phyloP scores from a whole-genome alignment of 1,140 invertebrate genomes.

The Zaprionus kolodkinae region DNA sequence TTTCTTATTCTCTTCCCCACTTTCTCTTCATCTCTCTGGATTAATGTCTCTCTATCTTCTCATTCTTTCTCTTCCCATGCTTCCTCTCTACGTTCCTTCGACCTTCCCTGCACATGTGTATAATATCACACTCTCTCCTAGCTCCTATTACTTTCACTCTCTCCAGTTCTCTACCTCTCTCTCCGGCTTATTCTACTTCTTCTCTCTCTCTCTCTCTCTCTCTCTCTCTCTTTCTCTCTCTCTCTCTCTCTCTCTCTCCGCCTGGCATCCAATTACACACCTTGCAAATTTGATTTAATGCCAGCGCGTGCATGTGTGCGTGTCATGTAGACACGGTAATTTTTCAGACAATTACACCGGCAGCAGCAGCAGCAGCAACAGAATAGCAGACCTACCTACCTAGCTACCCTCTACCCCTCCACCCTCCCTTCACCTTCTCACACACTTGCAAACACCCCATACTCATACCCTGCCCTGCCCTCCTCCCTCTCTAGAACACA shows the following conservation, averaged over 20 bases:
- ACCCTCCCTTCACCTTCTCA: background rate
- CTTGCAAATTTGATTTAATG: constrained; percentile 71
- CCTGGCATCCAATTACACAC: constrained; percentile 31
- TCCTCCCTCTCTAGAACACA: constrained; percentile 25
- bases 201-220: background rate
- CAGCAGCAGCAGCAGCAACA: background rate
- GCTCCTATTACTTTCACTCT: background rate
- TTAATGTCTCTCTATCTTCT: background rate
- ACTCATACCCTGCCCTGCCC: background rate
- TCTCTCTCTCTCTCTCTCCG: background rate
- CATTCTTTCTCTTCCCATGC: too few relatives aligned
- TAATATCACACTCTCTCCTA: too few relatives aligned
- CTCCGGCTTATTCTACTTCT: background rate
- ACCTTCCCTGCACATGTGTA: too few relatives aligned
- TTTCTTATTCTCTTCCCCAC: background rate
- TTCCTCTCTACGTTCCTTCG: too few relatives aligned
- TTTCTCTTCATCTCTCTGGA: background rate
- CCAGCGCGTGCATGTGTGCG: constrained; percentile 64
- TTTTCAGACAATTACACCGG: constrained; percentile 75
- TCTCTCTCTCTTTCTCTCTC: background rate
- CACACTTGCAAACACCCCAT: background rate
- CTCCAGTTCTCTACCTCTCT: background rate
- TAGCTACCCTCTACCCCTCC: background rate
- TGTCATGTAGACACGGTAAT: constrained; percentile 80
- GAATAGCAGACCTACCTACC: background rate